Evolutionary conservation across 2,888 invertebrate species (phyloP), one percentile per base, ranked within the genome.

Genomic region (Ennomos quercinarius): DNA sequence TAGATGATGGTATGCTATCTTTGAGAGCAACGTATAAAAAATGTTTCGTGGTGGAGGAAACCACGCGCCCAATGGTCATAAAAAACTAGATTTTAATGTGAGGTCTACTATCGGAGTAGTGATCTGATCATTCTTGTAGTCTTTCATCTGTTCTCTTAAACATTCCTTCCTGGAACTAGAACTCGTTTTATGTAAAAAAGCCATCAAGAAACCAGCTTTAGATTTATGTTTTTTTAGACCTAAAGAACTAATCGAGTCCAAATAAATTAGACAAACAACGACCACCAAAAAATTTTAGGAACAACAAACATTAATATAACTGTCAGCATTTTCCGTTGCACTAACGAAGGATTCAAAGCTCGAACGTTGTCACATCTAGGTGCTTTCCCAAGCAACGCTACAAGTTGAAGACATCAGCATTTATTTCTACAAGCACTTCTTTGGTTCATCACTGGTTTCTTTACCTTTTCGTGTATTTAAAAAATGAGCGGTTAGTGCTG

Each of bases 1-100:
- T 82, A 76, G 75, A 71, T 76, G 72, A 77, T 66, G 73, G 74
- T 76, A 76, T 76, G 72, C 78, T 80, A 81, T 82, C 80, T 81
- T 68, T 52, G 72, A 74, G 70, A 60, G 61, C 50, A 50, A 58
- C 42, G 60, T 63, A 58, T 58, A 66, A 63, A 64, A 63, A 65
- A 58, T 58, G 47, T 60, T 61, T 17, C 47, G 43, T 50, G 39
- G 58, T 67, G 66, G 56, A 43, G 61, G 61, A 63, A 70, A 73
- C 65, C 70, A 71, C 64, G 73, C 71, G 64, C 74, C 74, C 73
- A 71, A 75, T 68, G 63, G 57, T 62, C 70, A 68, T 68, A 72
- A 77, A 74, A 46, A 64, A 70, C 69, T 65, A 67, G 67, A 67
- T 64, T 67, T 65, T 65, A 69, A 65, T 69, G 63, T 62, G 61